Evolutionary conservation across 2,888 invertebrate species (phyloP).

Genomic region (Mellilla xanthometata): DNA sequence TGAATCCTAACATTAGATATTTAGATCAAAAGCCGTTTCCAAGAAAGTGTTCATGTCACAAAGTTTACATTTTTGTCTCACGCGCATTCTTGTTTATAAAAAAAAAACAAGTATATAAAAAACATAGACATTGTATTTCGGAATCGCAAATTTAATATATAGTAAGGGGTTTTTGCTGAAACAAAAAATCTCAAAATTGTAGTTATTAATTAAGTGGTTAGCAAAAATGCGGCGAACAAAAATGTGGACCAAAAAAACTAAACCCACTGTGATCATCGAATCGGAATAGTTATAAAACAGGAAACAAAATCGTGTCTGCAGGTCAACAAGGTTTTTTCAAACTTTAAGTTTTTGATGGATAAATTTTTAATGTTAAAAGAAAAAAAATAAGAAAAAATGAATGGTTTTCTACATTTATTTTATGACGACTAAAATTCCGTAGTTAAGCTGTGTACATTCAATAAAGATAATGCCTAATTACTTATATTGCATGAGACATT

Average conservation of each 20-base stretch:
- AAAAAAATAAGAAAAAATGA: constrained; percentile 46
- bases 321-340: constrained; percentile 66
- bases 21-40: constrained; percentile 79
- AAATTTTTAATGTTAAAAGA: constrained; percentile 68
- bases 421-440: constrained; percentile 68
- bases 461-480: constrained; percentile 68
- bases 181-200: constrained; percentile 37
- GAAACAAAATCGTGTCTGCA: constrained; percentile 59
- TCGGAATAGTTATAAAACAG: constrained; percentile 66
- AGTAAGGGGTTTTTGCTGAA: constrained; percentile 54
- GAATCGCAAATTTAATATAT: constrained; percentile 45
- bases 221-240: constrained; percentile 40
- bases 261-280: constrained; percentile 81
- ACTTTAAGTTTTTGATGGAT: constrained; percentile 71
- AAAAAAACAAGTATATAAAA: constrained; percentile 46
- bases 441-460: constrained; percentile 78
- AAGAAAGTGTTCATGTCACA: constrained; percentile 75
- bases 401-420: constrained; percentile 74
- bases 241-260: constrained; percentile 49
- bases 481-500: constrained; percentile 44
- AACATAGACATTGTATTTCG: constrained; percentile 56
- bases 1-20: constrained; percentile 79
- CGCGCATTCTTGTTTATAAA: constrained; percentile 35
- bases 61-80: constrained; percentile 48
- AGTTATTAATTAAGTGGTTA: constrained; percentile 39